Percentiles rank a stretch among this genome's conserved stretches.
Evolutionary conservation across 2,113 vertebrate genomes (phyloP).

Genomic region (Cardinalis cardinalis): DNA sequence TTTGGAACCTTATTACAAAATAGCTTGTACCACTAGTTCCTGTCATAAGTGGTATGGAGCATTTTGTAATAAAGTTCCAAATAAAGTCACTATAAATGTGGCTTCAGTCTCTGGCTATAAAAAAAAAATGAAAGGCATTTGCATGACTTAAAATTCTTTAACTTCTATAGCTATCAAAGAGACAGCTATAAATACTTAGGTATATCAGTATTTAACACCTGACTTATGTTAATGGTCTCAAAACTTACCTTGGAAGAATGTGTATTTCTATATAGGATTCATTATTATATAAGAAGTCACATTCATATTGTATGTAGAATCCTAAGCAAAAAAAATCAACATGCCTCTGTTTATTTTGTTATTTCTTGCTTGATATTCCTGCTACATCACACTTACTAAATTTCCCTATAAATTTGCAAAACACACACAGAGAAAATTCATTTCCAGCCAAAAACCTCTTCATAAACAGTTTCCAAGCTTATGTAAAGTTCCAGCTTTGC

Average conservation of each 20-base stretch:
- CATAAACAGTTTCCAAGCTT: neutral
- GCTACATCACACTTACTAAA: neutral
- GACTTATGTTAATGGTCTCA: neutral
- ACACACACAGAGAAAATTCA: neutral
- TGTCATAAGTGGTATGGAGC: rapidly evolving
- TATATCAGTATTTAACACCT: neutral
- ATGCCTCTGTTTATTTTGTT: neutral
- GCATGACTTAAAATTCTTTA: neutral
- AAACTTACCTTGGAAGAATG: neutral
- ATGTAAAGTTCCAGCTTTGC: neutral
- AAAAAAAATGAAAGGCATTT: neutral
- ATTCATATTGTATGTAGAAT: neutral
- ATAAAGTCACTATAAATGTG: neutral
- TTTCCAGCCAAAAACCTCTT: neutral
- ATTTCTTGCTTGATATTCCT: neutral
- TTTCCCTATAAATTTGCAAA: neutral
- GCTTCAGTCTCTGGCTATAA: neutral
- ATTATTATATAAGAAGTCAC: neutral
- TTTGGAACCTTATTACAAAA: neutral
- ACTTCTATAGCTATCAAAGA: neutral
- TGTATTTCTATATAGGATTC: neutral
- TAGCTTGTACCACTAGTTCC: too few relatives aligned
- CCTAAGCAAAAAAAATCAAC: neutral
- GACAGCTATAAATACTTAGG: neutral
- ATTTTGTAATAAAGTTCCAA: neutral